Evolutionary conservation across 2,113 vertebrate species (phyloP), one percentile per base, ranked within the genome.

Genomic region (Tympanuchus pallidicinctus): DNA sequence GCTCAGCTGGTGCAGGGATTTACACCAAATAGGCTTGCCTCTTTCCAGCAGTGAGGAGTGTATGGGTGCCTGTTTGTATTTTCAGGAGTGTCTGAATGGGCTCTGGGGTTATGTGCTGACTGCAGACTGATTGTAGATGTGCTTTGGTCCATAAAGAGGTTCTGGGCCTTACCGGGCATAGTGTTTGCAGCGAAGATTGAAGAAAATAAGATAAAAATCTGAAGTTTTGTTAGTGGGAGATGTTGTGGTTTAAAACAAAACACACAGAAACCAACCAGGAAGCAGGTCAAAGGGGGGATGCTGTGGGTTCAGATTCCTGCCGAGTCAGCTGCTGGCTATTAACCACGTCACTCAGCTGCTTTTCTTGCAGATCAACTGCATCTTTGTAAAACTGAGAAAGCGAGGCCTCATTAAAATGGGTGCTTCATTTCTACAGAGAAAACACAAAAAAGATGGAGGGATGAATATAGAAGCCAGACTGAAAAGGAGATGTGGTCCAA

Each of bases 331-430:
- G 69, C 82, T 91, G 48, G 56, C 89, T 85, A 3, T 85, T 76
- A 77, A 89, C 63, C 3, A 3, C 1, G 0, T 73, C 75, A 67
- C 32, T 82, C 6, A 1, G 60, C 91, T 87, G 72, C 65, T 83
- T 86, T 83, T 80, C 73, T 72, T 67, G 42, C 75, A 64, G 40
- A 80, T 91, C 79, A 81, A 32, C 91, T 86, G 8, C 89, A 83
- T 92, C 89, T 88, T 93, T 92, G 69, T 93, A 88, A 85, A 30
- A 32, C 47, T 43, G 52, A 60, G 72, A 86, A 95, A 94, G 57
- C 11, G 1, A 89, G 52, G 42, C 54, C 63, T 94, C 64, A 25
- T 86, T 90, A 40, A 78, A 94, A 83, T 43, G n/a, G 40, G 65
- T 1, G 1, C 32, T 80, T 80, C 65, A 12, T 88, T 88, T 89